phyloP scores from a whole-genome alignment of 2,113 vertebrate genomes.

The Nyctereutes procyonoides region DNA sequence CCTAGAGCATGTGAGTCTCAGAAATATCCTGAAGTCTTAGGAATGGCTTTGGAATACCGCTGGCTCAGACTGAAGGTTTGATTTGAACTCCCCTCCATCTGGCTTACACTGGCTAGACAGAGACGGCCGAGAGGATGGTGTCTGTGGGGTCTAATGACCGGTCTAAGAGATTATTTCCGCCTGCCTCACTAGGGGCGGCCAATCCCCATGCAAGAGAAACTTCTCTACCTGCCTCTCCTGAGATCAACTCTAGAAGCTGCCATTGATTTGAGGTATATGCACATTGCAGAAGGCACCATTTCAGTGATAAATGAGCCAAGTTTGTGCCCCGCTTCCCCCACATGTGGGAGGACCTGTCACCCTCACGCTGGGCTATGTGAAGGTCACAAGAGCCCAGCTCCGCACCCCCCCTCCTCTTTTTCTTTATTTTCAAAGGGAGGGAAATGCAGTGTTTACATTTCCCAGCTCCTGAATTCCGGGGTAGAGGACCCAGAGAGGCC shows the following conservation, averaged over 20 bases:
- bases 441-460: conserved; percentile 48
- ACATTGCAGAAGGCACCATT: background rate
- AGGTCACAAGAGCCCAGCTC: background rate
- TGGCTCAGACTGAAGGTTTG: background rate
- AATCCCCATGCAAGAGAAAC: background rate
- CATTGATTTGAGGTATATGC: background rate
- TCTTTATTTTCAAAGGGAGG: background rate
- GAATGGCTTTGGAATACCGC: background rate
- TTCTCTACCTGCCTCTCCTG: background rate
- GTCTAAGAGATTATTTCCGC: conserved; percentile 55
- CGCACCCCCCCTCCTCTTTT: background rate
- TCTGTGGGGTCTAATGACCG: background rate
- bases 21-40: background rate
- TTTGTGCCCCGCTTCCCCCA: background rate
- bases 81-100: background rate
- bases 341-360: background rate
- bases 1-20: background rate
- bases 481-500: background rate
- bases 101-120: background rate
- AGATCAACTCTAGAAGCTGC: background rate
- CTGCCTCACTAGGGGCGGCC: background rate
- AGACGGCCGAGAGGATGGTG: background rate
- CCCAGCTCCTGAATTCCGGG: conserved; percentile 24
- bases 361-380: background rate
- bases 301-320: background rate